These are phyloP conservation scores for Neoitamus cyanurus DNA, from an alignment of 2,888 invertebrate species.

Conservation along the genomic window DNA sequence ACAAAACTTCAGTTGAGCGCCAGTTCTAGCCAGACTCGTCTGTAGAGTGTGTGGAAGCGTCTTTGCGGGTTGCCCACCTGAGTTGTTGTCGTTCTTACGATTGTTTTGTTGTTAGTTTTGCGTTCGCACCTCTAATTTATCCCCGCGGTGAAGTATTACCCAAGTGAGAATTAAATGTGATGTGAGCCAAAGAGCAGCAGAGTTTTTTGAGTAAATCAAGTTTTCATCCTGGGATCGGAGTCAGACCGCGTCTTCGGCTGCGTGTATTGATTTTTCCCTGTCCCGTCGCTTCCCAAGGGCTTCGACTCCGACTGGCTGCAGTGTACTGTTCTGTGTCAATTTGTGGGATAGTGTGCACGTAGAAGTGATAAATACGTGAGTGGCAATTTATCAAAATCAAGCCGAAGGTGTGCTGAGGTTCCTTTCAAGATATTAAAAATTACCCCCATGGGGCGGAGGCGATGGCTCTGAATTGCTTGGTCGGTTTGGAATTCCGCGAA, in stretches of 20 bases:
- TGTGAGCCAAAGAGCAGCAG: not conserved
- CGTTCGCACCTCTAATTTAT: not conserved
- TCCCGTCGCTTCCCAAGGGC: not conserved
- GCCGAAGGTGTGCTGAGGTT: not conserved
- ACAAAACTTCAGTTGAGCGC: conserved; percentile 46
- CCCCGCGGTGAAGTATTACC: not conserved
- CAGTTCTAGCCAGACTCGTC: conserved; percentile 7
- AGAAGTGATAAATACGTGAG: not conserved
- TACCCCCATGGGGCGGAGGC: not conserved
- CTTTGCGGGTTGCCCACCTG: not conserved
- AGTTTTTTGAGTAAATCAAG: not conserved
- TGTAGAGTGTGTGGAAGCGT: not conserved
- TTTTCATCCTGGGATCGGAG: not conserved
- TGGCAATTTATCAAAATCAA: not conserved
- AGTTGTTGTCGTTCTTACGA: not conserved
- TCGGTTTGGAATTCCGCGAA: not conserved
- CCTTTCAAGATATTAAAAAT: not conserved
- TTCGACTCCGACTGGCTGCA: not conserved
- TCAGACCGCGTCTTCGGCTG: not conserved
- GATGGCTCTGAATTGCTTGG: not conserved
- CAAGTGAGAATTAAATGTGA: not conserved
- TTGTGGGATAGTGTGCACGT: not conserved
- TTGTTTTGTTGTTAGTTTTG: conserved; percentile 16
- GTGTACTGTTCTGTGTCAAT: not conserved
- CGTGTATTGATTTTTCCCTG: conserved; percentile 17